Evolutionary conservation across 2,888 invertebrate species (phyloP).

Genomic region (Chironomus riparius): DNA sequence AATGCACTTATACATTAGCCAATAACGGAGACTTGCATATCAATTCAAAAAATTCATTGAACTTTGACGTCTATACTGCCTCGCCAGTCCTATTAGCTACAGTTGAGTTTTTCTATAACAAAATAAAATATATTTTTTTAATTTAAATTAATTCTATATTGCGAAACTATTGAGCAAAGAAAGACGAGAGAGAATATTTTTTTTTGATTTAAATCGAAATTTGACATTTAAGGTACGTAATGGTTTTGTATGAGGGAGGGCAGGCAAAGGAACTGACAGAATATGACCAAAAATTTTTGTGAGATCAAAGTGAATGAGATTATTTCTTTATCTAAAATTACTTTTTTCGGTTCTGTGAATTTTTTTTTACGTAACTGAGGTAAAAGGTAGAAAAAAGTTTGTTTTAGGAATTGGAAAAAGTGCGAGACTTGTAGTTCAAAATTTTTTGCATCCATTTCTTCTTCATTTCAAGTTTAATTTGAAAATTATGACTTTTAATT

Average conservation of each 20-base stretch:
- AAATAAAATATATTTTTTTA: too few species aligned
- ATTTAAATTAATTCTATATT: not conserved
- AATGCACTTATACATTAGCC: too few species aligned
- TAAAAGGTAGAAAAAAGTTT: too few species aligned
- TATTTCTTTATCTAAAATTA: not conserved
- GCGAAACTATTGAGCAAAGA: not conserved
- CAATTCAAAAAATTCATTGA: not conserved
- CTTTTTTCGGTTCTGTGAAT: not conserved
- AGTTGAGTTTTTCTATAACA: too few species aligned
- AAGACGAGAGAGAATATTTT: not conserved
- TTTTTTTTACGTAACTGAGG: too few species aligned
- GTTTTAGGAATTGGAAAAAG: too few species aligned
- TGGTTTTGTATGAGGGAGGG: not conserved
- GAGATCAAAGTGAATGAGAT: not conserved
- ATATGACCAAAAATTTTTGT: too few species aligned
- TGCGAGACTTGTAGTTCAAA: too few species aligned
- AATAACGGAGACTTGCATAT: too few species aligned
- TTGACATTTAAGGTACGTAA: not conserved
- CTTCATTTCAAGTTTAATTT: too few species aligned
- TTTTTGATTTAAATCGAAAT: not conserved
- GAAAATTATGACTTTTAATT: too few species aligned
- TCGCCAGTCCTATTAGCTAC: not conserved
- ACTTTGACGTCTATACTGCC: not conserved
- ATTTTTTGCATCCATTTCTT: too few species aligned
- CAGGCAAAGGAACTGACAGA: not conserved